Conservation (phyloP, 2,888 invertebrate species). For the Sarcophaga subvicina region DNA sequence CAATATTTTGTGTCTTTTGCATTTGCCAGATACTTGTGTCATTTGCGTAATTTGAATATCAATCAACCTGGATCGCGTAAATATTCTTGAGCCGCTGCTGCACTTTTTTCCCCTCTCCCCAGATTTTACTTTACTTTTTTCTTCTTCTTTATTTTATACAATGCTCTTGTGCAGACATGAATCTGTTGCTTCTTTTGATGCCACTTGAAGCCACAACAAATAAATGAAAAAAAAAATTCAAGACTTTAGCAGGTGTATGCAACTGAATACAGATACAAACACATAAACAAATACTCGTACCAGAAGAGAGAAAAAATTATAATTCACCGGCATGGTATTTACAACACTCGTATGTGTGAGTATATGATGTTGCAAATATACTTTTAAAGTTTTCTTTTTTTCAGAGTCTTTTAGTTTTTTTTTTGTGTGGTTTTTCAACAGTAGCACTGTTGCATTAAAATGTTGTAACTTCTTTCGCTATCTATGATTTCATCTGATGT, state of each 20-base stretch:
- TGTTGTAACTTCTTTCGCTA: conserved; percentile 67
- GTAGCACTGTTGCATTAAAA: conserved; percentile 66
- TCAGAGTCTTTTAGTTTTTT: conserved; percentile 1
- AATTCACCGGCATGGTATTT: neutral
- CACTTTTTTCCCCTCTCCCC: neutral
- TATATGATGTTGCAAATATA: neutral
- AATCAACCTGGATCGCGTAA: conserved; percentile 66
- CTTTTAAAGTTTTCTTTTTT: conserved; percentile 22
- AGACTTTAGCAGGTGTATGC: conserved; percentile 64
- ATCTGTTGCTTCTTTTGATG: conserved; percentile 6
- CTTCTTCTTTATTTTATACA: conserved; percentile 40
- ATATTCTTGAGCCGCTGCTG: conserved; percentile 20
- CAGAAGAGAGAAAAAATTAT: no score
- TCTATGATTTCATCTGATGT: conserved; percentile 69
- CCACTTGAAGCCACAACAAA: neutral
- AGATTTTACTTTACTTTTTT: no score
- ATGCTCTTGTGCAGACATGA: conserved; percentile 53
- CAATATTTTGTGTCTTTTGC: conserved; percentile 47
- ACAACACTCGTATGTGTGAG: neutral
- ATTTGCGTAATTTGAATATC: conserved; percentile 71
- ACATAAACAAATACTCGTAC: neutral
- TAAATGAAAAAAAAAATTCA: neutral
- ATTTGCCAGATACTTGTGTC: conserved; percentile 68
- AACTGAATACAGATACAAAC: neutral
- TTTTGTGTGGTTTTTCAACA: conserved; percentile 21